phyloP scores from a whole-genome alignment of 2,888 invertebrate genomes.

The Macrosoma leucophasiata region DNA sequence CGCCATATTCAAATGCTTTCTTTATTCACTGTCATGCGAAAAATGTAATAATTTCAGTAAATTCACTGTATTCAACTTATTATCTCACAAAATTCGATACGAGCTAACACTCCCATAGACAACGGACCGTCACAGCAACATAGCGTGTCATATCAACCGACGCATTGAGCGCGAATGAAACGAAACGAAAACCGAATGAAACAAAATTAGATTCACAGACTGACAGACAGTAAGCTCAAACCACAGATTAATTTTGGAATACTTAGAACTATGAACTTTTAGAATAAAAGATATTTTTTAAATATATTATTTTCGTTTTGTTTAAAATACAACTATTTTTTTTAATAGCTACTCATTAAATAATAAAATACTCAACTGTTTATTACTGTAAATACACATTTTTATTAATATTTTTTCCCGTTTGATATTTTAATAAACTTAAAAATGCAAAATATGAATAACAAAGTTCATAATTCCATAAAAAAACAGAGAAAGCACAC shows the following conservation, averaged over 20 bases:
- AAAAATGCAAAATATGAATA: too few species aligned
- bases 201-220: conserved; percentile 12
- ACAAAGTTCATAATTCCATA: too few species aligned
- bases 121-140: conserved; percentile 38
- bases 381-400: too few species aligned
- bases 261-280: too few species aligned
- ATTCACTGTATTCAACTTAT: conserved; percentile 52
- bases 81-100: conserved; percentile 59
- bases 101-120: conserved; percentile 64
- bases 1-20: conserved; percentile 63
- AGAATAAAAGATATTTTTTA: too few species aligned
- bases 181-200: conserved; percentile 28
- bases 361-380: too few species aligned
- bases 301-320: too few species aligned
- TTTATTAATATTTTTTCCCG: too few species aligned
- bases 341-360: too few species aligned
- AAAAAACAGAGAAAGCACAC: too few species aligned
- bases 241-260: background rate
- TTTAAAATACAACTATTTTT: too few species aligned
- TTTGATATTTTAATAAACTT: too few species aligned
- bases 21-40: conserved; percentile 71
- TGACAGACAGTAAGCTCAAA: conserved; percentile 1
- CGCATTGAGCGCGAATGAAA: conserved; percentile 69
- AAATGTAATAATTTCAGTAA: conserved; percentile 41
- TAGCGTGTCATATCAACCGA: conserved; percentile 42